phyloP scores from a whole-genome alignment of 2,888 invertebrate species.

The Drosophila prolongata region DNA sequence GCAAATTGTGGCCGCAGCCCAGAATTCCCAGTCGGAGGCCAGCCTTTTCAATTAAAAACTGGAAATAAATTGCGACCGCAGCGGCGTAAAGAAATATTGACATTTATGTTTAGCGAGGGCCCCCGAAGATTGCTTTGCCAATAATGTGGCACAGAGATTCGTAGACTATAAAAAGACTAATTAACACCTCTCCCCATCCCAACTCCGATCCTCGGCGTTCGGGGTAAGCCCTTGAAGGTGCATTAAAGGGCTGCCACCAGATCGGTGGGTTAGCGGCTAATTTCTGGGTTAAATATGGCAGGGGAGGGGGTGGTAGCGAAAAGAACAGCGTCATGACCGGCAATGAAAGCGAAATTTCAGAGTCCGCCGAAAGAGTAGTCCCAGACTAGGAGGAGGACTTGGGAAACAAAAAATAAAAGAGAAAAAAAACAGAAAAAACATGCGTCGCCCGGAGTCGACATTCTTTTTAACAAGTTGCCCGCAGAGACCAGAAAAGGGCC shows the following conservation, averaged over 20 bases:
- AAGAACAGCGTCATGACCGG: conserved; percentile 61
- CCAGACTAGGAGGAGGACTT: not conserved
- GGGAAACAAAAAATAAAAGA: conserved; percentile 2
- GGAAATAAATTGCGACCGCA: conserved; percentile 50
- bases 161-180: conserved; percentile 58
- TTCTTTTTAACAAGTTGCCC: conserved; percentile 77
- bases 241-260: conserved; percentile 54
- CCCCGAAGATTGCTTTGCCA: conserved; percentile 24
- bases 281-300: conserved; percentile 77
- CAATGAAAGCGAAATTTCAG: conserved; percentile 78
- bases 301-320: conserved; percentile 30
- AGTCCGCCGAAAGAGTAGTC: conserved; percentile 24
- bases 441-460: conserved; percentile 75
- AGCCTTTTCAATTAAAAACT: conserved; percentile 53
- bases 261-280: conserved; percentile 56
- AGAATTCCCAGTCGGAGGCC: conserved; percentile 28
- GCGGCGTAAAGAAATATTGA: conserved; percentile 68
- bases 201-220: not conserved
- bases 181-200: conserved; percentile 63
- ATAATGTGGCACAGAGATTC: conserved; percentile 39
- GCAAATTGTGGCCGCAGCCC: conserved; percentile 46
- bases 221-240: conserved; percentile 46
- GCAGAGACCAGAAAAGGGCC: conserved; percentile 67
- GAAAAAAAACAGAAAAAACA: conserved; percentile 48
- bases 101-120: conserved; percentile 64